Base-by-base conservation (phyloP, 1,140 invertebrate species). In the Uloborus diversus region DNA sequence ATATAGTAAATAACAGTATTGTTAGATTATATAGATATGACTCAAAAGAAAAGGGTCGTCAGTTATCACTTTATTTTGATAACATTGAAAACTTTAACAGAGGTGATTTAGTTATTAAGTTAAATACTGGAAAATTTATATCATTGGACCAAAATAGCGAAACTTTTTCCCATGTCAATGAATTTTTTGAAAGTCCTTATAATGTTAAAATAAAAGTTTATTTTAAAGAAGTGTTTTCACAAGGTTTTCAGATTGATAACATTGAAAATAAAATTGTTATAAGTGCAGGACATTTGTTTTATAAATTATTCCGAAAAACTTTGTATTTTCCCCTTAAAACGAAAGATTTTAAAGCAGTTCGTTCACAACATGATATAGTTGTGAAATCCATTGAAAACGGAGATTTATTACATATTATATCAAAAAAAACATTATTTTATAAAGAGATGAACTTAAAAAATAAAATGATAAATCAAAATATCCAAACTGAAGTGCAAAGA, bases 181-280 rank as follows among this genome's bases (percentile, higher is more conserved):
- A 53, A 5, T 53, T 70, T 70, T 70, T 70, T 35, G 32, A 70
- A 14, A 33, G 66, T 56, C 51, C 66, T 23, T 70, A 56, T 70
- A 27, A 42, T 1, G 66, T 69, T 4, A n/a, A 69, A 13, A 33
- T 35, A 53, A 69, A 69, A 23, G 14, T 14, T 27, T 69, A 53
- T 25, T 69, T 69, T 53, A 11, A 69, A 32, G n/a, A 53, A 20
- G 35, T 69, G 4, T 70, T 70, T 35, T 23, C 33, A 53, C 2
- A 70, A 53, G 49, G 49, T 7, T 70, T 70, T 53, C 20, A 70
- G 56, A 70, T 70, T 56, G 66, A 70, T 56, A 70, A 70, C 56
- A 56, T 70, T 23, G 66, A 70, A 56, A 70, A 70, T 25, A 53
- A 51, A 70, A 35, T 70, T 13, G 17, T 70, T 35, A 35, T 70